Conservation (phyloP, 2,113 vertebrate genomes). For the Stegastes partitus region DNA sequence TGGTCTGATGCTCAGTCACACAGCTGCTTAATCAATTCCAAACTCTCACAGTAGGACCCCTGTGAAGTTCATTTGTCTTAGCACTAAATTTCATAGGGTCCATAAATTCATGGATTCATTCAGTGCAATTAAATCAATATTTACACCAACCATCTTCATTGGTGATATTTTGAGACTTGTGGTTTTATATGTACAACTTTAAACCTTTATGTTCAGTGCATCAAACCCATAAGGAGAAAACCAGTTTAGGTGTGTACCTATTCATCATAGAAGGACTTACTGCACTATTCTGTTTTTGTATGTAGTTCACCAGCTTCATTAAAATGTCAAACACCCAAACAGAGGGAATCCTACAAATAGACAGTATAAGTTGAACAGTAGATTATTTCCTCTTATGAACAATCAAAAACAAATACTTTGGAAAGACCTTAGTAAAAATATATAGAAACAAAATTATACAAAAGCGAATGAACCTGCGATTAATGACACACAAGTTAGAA, state of each 20-base stretch:
- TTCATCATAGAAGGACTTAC: background rate
- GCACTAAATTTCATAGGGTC: background rate
- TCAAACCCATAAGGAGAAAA: fast-evolving
- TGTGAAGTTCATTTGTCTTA: background rate
- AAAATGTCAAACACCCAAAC: too few species aligned
- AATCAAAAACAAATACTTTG: too few species aligned
- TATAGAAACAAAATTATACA: too few species aligned
- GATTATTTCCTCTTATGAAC: too few species aligned
- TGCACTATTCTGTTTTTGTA: background rate
- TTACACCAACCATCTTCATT: background rate
- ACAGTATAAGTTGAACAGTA: too few species aligned
- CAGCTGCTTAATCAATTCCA: background rate
- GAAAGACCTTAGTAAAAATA: too few species aligned
- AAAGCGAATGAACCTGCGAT: too few species aligned
- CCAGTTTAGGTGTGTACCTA: background rate
- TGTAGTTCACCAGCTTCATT: background rate
- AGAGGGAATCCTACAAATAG: too few species aligned
- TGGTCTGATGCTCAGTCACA: background rate
- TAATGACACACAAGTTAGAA: too few species aligned
- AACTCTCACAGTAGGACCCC: too few species aligned
- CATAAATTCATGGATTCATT: background rate
- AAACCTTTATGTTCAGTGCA: background rate
- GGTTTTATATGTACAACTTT: background rate
- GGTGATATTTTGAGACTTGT: background rate
- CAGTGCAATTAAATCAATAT: background rate